These are phyloP conservation scores for Pseudorasbora parva DNA, from an alignment of 2,113 vertebrate genomes.

Conservation along the genomic window DNA sequence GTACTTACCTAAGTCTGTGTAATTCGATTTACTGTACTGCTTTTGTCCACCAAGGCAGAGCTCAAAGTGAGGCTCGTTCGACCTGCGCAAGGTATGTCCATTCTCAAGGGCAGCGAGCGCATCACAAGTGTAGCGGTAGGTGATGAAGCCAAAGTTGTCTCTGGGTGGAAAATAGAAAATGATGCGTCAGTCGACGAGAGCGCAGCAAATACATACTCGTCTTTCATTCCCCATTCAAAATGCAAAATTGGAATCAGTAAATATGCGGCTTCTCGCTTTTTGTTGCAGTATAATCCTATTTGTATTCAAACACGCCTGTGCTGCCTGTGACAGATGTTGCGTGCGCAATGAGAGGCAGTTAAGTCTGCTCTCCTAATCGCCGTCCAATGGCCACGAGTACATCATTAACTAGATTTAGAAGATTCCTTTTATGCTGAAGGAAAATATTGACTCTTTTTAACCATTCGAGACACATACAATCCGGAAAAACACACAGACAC, in stretches of 20 bases:
- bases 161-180: conserved; percentile 81
- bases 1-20: conserved; percentile 96
- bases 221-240: conserved; percentile 62
- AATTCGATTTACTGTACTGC: conserved; percentile 96
- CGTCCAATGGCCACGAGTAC: conserved; percentile 34
- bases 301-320: conserved; percentile 33
- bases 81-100: conserved; percentile 93
- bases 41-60: conserved; percentile 96
- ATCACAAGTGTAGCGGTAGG: conserved; percentile 98
- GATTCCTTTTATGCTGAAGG: conserved; percentile 33
- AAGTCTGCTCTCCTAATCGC: conserved; percentile 41
- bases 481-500: conserved; percentile 29
- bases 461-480: not conserved
- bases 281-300: conserved; percentile 27
- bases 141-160: conserved; percentile 99
- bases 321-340: conserved; percentile 10
- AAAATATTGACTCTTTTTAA: conserved; percentile 31
- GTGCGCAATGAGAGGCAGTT: conserved; percentile 4
- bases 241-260: conserved; percentile 70
- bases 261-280: conserved; percentile 63
- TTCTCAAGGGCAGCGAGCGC: conserved; percentile 98
- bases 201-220: conserved; percentile 5
- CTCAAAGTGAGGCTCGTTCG: conserved; percentile 92
- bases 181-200: conserved; percentile 52
- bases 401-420: conserved; percentile 32